These are phyloP conservation scores for Elephas maximus DNA, from an alignment of 2,113 vertebrate genomes.

Conservation along the genomic window DNA sequence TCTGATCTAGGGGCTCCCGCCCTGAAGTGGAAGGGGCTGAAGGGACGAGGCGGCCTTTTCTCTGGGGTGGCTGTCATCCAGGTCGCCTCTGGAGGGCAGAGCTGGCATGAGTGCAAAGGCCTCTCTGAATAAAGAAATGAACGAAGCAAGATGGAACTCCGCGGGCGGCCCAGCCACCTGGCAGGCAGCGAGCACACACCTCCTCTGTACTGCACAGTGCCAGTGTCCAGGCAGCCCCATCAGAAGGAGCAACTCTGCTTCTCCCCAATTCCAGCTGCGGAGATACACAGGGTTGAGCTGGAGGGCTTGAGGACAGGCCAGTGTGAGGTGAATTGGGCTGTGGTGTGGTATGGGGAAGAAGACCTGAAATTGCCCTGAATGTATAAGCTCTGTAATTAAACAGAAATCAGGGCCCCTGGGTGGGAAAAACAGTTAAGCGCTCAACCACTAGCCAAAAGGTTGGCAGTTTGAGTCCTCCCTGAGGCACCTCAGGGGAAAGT, in stretches of 20 bases:
- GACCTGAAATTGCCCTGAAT: accelerated
- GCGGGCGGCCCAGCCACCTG: background rate
- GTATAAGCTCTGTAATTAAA: background rate
- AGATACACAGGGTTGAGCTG: background rate
- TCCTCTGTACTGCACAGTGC: background rate
- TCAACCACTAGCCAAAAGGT: background rate
- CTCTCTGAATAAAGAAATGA: background rate
- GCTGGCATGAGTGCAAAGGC: too few relatives aligned
- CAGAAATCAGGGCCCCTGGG: background rate
- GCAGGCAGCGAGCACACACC: accelerated
- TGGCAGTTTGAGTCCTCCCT: background rate
- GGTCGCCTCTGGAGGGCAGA: background rate
- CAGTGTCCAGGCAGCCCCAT: background rate
- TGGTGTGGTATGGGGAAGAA: accelerated
- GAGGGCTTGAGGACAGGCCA: background rate
- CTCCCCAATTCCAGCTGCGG: background rate
- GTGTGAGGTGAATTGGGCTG: background rate
- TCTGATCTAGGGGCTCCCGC: background rate
- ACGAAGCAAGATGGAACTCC: accelerated
- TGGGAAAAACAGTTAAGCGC: background rate
- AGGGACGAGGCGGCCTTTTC: background rate
- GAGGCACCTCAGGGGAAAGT: background rate
- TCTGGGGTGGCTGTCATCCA: background rate
- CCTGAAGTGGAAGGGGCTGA: background rate
- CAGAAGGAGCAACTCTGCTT: background rate